Conservation (phyloP, 2,888 invertebrate species). For the Archaeoteleia sp. region DNA sequence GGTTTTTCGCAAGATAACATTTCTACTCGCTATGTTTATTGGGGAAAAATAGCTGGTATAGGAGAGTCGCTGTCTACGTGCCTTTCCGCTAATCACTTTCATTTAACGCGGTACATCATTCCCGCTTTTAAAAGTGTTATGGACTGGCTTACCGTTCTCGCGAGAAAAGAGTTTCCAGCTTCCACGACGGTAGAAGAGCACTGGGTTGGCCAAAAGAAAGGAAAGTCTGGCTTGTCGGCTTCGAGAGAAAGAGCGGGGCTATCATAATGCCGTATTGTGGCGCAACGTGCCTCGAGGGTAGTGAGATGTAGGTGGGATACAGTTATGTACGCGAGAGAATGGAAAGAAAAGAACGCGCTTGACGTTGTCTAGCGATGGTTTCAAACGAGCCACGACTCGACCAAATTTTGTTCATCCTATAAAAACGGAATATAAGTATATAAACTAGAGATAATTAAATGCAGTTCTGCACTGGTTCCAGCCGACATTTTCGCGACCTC, state of each 20-base stretch:
- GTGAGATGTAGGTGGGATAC: conserved; percentile 58
- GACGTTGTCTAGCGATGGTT: conserved; percentile 35
- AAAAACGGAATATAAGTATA: no score
- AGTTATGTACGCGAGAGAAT: conserved; percentile 56
- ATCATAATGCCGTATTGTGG: conserved; percentile 66
- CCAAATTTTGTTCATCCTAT: conserved; percentile 4
- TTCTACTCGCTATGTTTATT: no score
- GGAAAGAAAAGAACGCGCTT: conserved; percentile 49
- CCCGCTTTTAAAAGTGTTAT: conserved; percentile 14
- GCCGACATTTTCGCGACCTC: background rate
- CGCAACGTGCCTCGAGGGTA: conserved; percentile 58
- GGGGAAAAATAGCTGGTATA: no score
- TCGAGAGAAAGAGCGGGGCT: conserved; percentile 46
- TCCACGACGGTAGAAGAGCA: conserved; percentile 27
- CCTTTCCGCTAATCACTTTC: conserved; percentile 9
- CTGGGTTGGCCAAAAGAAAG: conserved; percentile 30
- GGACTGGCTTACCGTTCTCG: conserved; percentile 15
- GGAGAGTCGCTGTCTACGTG: no score
- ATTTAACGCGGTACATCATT: conserved; percentile 16
- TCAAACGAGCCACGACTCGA: conserved; percentile 35
- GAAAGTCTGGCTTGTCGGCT: conserved; percentile 27
- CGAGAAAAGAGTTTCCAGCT: conserved; percentile 39
- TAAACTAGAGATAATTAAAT: no score
- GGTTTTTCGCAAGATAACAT: no score
- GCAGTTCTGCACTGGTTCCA: no score